Evolutionary conservation across 1,140 invertebrate species (phyloP), one percentile per base, ranked within the genome.

Genomic region (Drosophila varians): DNA sequence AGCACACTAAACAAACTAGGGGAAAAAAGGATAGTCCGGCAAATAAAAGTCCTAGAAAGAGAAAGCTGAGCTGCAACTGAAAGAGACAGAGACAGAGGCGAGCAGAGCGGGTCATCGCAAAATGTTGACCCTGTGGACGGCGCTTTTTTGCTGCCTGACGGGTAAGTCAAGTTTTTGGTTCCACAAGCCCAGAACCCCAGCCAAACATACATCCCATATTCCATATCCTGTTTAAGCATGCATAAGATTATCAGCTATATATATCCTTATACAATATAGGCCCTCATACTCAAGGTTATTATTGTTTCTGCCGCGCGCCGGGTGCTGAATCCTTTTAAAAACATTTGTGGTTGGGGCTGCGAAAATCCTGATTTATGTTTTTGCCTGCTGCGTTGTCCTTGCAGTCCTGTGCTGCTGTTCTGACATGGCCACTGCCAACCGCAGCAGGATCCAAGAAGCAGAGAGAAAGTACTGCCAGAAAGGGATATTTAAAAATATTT

Each of bases 281-380:
- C 65, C 62, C 77, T 28, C 55, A 75, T 49, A 53, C 55, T 73
- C 69, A 73, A 79, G 65, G 78, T 74, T 82, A 76, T 84, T 77
- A 78, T 77, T 74, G 70, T 47, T 64, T 74, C 51, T 38, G 56
- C 56, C 57, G 38, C 62, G 38, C 56, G 36, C 48, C 75, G 42
- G 62, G 66, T 68, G 55, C 69, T 51, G 80, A 86, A 86, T 86
- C 80, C 80, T 86, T 86, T 86, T 80, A 86, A 86, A 86, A 87
- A 87, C 80, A 86, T 87, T 86, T 86, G 80, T 87, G 80, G 80
- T 61, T 74, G 65, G 57, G 72, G 80, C 80, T 80, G 76, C 61
- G 80, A 84, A 86, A 86, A 86, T 86, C 80, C 80, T 87, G 80
- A 86, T 86, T 86, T 86, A 86, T 86, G 80, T 86, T 71, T 66